Base-by-base conservation (phyloP, 2,797 vertebrate genomes). In the Thamnophis elegans region DNA sequence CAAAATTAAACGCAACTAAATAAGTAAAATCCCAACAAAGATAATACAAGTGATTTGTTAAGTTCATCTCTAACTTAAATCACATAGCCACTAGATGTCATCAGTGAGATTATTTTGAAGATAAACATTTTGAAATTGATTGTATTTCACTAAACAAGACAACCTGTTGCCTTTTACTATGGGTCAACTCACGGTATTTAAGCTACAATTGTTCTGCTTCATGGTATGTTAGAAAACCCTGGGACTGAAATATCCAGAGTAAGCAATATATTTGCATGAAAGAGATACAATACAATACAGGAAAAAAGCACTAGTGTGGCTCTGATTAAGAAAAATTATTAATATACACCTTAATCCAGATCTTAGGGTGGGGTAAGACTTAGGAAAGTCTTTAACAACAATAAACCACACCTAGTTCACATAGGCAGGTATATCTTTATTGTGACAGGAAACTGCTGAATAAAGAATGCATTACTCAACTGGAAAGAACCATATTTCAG, bases 51-150 rank as follows among this genome's bases (percentile, higher is more conserved):
- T 7, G 16, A 73, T 14, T 73, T 73, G 68, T 36, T 16, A 73
- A 82, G 10, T 82, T 82, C 36, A 47, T 47, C 20, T 82, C 25
- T 82, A 82, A 82, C 22, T 89, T 56, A 55, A 89, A 85, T 36
- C 16, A 54, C 5, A 14, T 78, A 58, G 28, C 92, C 92, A 90
- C 92, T 73, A 92, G 92, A 20, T 92, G 89, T 87, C 92, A 59
- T 9, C 28, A 36, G 54, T 87, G 60, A 87, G 60, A 2, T 87
- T 53, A 86, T 90, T 87, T 92, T 87, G 87, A 58, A 59, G 47
- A 12, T 51, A 47, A 54, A 7, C 22, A 54, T 26, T 89, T 53
- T 73, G 28, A 11, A 73, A 5, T n/a, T 13, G 60, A 36, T 53
- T 14, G 36, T 47, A 73, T 20, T 78, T 78, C 10, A 13, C 73